phyloP scores from a whole-genome alignment of 92 coral and sea anemone genomes.

The Zoanthus sociatus region DNA sequence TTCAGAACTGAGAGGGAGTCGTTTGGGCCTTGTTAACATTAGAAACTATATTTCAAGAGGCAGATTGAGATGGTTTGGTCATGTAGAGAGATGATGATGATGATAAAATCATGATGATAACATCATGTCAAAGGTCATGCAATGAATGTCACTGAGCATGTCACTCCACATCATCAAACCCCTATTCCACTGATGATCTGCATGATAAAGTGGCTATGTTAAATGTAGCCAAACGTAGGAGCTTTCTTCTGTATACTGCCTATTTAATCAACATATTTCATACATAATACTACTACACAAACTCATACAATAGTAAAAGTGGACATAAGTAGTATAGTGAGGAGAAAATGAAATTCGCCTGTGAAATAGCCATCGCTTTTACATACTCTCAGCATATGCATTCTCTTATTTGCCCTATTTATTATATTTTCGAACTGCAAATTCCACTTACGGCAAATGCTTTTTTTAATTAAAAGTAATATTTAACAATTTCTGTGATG shows the following conservation, averaged over 20 bases:
- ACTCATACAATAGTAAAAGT: background rate
- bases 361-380: background rate
- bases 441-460: too few relatives aligned
- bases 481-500: too few relatives aligned
- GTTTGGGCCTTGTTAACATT: too few relatives aligned
- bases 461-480: too few relatives aligned
- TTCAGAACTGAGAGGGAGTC: too few relatives aligned
- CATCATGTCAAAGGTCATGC: too few relatives aligned
- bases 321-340: constrained; percentile 5
- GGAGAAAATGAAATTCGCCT: background rate
- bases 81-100: too few relatives aligned
- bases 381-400: background rate
- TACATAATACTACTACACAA: background rate
- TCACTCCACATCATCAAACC: constrained; percentile 30
- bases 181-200: background rate
- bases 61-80: too few relatives aligned
- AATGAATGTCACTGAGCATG: too few relatives aligned
- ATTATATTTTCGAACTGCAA: background rate
- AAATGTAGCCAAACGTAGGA: constrained; percentile 7
- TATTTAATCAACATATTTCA: too few relatives aligned
- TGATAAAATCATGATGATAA: background rate
- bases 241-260: background rate
- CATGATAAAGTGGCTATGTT: background rate
- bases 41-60: too few relatives aligned
- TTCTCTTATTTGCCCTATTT: constrained; percentile 13